Conservation (phyloP, 2,888 invertebrate genomes). For the Gandaritis pyraliata region DNA sequence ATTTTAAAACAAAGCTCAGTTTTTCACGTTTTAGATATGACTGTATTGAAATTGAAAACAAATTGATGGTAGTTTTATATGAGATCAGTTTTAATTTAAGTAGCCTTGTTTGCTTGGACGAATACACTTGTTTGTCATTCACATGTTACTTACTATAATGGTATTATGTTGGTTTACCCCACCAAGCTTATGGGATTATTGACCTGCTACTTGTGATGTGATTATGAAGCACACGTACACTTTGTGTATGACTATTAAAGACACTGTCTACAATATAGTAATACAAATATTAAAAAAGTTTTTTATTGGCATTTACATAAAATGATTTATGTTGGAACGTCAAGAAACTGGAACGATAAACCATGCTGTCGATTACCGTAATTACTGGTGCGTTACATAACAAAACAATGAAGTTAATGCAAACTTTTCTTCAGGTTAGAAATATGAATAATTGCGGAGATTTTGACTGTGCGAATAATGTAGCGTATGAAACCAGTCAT, state of each 20-base stretch:
- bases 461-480: slow-evolving; percentile 29
- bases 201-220: slow-evolving; percentile 34
- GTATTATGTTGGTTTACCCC: slow-evolving; percentile 20
- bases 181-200: slow-evolving; percentile 44
- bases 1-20: slow-evolving; percentile 33
- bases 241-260: slow-evolving; percentile 27
- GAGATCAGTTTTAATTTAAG: no score
- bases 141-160: slow-evolving; percentile 9
- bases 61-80: slow-evolving; percentile 4
- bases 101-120: not conserved
- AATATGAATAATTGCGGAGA: slow-evolving; percentile 26
- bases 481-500: slow-evolving; percentile 33
- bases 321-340: slow-evolving; percentile 44
- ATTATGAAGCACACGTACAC: slow-evolving; percentile 30
- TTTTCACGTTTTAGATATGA: slow-evolving; percentile 21
- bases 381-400: slow-evolving; percentile 48
- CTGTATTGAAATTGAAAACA: slow-evolving; percentile 10
- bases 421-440: slow-evolving; percentile 24
- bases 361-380: slow-evolving; percentile 46
- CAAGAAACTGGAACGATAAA: slow-evolving; percentile 47
- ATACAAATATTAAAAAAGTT: slow-evolving; percentile 7
- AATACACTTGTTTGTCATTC: no score
- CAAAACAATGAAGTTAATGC: slow-evolving; percentile 33
- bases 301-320: slow-evolving; percentile 9
- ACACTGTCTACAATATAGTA: slow-evolving; percentile 26